Percentiles rank a stretch among this genome's conserved stretches.
These are phyloP conservation scores for Apogon talboti DNA, from an alignment of 2,797 vertebrate genomes.

Conservation along the genomic window DNA sequence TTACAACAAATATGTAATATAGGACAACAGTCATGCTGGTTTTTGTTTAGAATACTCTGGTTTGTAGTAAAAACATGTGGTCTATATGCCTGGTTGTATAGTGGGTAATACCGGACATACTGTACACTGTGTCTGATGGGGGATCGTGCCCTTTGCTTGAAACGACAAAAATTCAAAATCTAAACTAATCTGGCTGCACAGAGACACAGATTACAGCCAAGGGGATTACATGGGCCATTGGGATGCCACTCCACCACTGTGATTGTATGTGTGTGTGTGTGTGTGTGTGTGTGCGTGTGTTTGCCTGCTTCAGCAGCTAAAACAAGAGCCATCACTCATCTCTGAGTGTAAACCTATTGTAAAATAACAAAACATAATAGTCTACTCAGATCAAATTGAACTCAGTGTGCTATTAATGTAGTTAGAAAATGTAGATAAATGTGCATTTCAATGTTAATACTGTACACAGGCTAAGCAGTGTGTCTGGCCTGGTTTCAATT, in stretches of 20 bases:
- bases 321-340: slow-evolving; percentile 30
- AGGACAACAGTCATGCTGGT: too few relatives aligned
- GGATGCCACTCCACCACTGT: slow-evolving; percentile 60
- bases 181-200: slow-evolving; percentile 76
- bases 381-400: slow-evolving; percentile 48
- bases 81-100: neutral
- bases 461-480: slow-evolving; percentile 18
- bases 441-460: slow-evolving; percentile 20
- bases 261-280: slow-evolving; percentile 12
- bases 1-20: too few relatives aligned
- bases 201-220: slow-evolving; percentile 78
- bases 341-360: slow-evolving; percentile 35
- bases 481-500: slow-evolving; percentile 48
- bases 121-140: slow-evolving; percentile 19
- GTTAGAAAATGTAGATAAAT: slow-evolving; percentile 26
- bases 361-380: slow-evolving; percentile 44
- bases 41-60: too few relatives aligned
- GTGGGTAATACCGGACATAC: slow-evolving; percentile 7
- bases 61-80: neutral
- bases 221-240: slow-evolving; percentile 74
- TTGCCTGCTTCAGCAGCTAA: slow-evolving; percentile 18
- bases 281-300: slow-evolving; percentile 18
- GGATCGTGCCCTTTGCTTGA: slow-evolving; percentile 50
- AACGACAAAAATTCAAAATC: slow-evolving; percentile 69
- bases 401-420: slow-evolving; percentile 21